Conservation (phyloP, 2,797 vertebrate species). For the Simalia tracyae region DNA sequence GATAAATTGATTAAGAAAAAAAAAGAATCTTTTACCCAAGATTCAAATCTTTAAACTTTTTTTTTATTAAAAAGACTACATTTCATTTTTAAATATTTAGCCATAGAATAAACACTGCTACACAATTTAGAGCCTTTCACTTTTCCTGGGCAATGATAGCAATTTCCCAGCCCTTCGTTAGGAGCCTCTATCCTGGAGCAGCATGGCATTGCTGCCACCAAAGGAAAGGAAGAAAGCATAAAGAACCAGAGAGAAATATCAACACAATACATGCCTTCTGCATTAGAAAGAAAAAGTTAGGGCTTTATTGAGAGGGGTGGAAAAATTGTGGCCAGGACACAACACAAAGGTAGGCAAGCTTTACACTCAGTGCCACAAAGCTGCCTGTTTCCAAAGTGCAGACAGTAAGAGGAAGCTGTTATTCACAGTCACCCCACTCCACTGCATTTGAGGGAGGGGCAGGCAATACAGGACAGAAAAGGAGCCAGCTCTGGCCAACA, state of each 20-base stretch:
- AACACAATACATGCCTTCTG: conserved; percentile 27
- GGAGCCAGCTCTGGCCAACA: neutral
- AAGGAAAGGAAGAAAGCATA: neutral
- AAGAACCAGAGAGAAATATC: conserved; percentile 15
- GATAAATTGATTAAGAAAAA: neutral
- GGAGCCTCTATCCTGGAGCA: neutral
- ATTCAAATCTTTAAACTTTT: conserved; percentile 17
- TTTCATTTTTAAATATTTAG: conserved; percentile 40
- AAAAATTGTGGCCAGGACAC: conserved; percentile 1
- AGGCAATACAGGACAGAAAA: neutral
- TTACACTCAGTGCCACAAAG: conserved; percentile 1
- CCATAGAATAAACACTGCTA: conserved; percentile 40
- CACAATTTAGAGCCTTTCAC: neutral
- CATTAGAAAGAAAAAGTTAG: neutral
- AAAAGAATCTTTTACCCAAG: neutral
- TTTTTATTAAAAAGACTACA: conserved; percentile 47
- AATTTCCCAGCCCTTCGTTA: conserved; percentile 3
- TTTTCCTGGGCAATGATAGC: neutral
- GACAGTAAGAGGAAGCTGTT: conserved; percentile 21
- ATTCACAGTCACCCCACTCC: conserved; percentile 3
- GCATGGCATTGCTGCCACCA: neutral
- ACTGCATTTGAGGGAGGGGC: neutral
- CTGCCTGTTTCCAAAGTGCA: conserved; percentile 32
- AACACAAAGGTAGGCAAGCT: conserved; percentile 20
- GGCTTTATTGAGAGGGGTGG: neutral